Conservation (phyloP, 1,140 invertebrate genomes). For the Drosophila grimshawi region DNA sequence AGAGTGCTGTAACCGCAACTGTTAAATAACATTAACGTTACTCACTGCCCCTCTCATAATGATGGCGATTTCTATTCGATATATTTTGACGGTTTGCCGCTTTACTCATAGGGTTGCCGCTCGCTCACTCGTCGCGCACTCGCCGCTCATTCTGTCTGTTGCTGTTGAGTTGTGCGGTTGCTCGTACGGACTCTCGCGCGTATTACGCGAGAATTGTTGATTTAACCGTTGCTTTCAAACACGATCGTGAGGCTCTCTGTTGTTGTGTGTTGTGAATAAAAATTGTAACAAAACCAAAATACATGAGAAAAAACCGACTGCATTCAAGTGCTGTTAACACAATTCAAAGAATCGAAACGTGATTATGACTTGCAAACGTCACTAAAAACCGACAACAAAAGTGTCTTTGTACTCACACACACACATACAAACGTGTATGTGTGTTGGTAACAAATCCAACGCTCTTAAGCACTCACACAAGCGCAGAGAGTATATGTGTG, state of each 20-base stretch:
- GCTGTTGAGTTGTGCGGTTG: slow-evolving; percentile 27
- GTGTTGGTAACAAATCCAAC: slow-evolving; percentile 55
- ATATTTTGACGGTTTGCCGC: neutral
- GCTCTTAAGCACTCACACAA: slow-evolving; percentile 24
- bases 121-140: slow-evolving; percentile 19
- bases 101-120: slow-evolving; percentile 17
- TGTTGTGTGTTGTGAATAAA: slow-evolving; percentile 11
- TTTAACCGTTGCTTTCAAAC: slow-evolving; percentile 33
- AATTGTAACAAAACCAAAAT: slow-evolving; percentile 24
- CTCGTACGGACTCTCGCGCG: neutral
- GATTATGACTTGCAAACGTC: slow-evolving; percentile 30
- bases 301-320: neutral
- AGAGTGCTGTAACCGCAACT: neutral
- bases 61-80: slow-evolving; percentile 18
- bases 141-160: slow-evolving; percentile 34
- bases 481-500: slow-evolving; percentile 20
- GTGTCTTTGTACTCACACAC: slow-evolving; percentile 40
- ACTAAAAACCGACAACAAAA: slow-evolving; percentile 40
- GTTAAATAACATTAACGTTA: slow-evolving; percentile 2
- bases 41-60: neutral
- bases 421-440: neutral
- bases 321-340: slow-evolving; percentile 16
- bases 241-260: slow-evolving; percentile 20
- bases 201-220: neutral
- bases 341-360: slow-evolving; percentile 16